Base-by-base conservation (phyloP, 2,113 vertebrate genomes). In the Psittacula cyanocephala region DNA sequence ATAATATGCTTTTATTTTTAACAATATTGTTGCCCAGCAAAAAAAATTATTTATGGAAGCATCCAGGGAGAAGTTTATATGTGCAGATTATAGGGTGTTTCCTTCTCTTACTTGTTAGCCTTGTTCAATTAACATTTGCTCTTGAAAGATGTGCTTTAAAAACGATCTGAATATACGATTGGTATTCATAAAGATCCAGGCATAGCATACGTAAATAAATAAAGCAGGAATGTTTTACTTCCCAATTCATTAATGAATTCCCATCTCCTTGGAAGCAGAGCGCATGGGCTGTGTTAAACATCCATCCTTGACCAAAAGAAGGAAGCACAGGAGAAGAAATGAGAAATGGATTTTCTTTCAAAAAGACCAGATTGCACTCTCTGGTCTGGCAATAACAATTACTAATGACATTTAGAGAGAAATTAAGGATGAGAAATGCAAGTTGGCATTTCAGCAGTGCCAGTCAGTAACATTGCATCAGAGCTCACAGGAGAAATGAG, bases 391-490 rank as follows among this genome's bases (percentile, higher is more conserved):
- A 98, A 97, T 97, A 98, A 98, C 97, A 98, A 98, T 98, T 97
- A 98, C 97, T 97, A 97, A 98, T 98, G 98, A 98, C 98, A 98
- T 98, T 98, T 98, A 98, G 97, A 96, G 94, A 95, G 96, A 98
- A 98, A 98, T 98, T 98, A 98, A 97, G 95, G 97, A 97, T 97
- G 97, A 98, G 97, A 98, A 98, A 97, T 98, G 97, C 97, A 98
- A 97, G 97, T 96, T 98, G 98, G 98, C 98, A 98, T 98, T 98
- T 98, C 96, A 81, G 96, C 91, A 93, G 92, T 93, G 81, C 97
- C 97, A 94, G 96, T 97, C 96, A 93, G 97, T 97, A 95, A 90
- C 97, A 94, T 62, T 80, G 75, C 39, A n/a, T 93, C 96, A 89
- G 94, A 90, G 57, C 96, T 94, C 97, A 81, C 91, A 76, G 72